phyloP scores from a whole-genome alignment of 2,113 vertebrate genomes.

The Chlamydotis undulata region DNA sequence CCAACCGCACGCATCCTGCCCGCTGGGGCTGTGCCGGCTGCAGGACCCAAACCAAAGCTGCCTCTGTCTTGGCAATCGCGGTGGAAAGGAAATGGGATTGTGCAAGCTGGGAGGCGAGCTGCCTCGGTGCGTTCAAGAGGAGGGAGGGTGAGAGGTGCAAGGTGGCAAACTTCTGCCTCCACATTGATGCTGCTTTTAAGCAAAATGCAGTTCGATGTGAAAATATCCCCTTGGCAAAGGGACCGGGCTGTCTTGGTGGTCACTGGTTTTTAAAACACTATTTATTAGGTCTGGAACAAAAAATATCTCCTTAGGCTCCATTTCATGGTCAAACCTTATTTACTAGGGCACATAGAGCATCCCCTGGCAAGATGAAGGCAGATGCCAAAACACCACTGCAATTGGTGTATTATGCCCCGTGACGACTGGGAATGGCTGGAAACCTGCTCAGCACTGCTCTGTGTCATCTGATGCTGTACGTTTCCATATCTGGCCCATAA shows the following conservation, averaged over 20 bases:
- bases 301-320: neutral
- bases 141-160: neutral
- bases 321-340: neutral
- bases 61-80: fast-evolving
- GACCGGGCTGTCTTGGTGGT: neutral
- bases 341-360: neutral
- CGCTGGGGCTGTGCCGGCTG: neutral
- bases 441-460: neutral
- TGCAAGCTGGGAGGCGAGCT: fast-evolving
- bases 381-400: neutral
- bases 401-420: neutral
- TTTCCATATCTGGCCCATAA: neutral
- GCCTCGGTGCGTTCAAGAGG: fast-evolving
- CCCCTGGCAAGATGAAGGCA: neutral
- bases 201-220: fast-evolving
- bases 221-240: neutral
- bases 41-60: neutral
- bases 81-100: neutral
- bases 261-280: neutral
- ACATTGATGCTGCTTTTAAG: neutral
- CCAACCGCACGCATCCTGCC: neutral
- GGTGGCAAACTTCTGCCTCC: neutral
- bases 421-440: neutral
- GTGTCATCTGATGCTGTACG: neutral
- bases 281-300: neutral